A percentile compares a stretch with the other conserved stretches of the same genome.
phyloP scores from a whole-genome alignment of 2,888 invertebrate genomes.

The Ceriagrion tenellum region DNA sequence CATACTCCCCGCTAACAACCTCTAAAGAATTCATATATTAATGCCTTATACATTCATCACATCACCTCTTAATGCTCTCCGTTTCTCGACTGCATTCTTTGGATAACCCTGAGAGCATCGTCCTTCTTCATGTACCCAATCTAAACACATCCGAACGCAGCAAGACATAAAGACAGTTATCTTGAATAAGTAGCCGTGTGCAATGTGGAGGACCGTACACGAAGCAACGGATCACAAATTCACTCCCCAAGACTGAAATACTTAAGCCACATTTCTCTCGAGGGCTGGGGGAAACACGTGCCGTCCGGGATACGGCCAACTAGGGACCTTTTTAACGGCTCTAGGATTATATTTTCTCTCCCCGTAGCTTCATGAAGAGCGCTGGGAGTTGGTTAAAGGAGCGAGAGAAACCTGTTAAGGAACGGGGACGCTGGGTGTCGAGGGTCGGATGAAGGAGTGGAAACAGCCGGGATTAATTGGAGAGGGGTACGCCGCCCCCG shows the following conservation, averaged over 20 bases:
- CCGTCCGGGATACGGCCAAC: not conserved
- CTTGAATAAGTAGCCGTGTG: not conserved
- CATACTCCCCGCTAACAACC: no score
- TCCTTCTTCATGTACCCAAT: not conserved
- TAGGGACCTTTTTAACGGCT: not conserved
- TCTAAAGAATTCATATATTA: no score
- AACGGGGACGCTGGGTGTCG: not conserved
- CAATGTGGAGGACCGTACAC: not conserved
- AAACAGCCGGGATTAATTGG: conserved; percentile 16
- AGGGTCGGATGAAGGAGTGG: not conserved
- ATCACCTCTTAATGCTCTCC: not conserved
- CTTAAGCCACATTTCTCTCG: not conserved
- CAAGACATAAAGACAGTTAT: not conserved
- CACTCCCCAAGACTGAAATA: not conserved
- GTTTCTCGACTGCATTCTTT: not conserved
- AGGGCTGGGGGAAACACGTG: not conserved
- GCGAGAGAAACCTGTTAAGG: not conserved
- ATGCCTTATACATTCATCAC: not conserved
- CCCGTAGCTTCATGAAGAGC: not conserved
- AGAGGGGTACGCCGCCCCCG: not conserved
- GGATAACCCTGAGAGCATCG: not conserved
- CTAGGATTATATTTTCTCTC: not conserved
- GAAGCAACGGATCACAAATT: not conserved
- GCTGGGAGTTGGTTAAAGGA: not conserved
- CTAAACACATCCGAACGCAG: not conserved